Evolutionary conservation across 2,797 vertebrate genomes (phyloP).

Genomic region (Antennarius maculatus): DNA sequence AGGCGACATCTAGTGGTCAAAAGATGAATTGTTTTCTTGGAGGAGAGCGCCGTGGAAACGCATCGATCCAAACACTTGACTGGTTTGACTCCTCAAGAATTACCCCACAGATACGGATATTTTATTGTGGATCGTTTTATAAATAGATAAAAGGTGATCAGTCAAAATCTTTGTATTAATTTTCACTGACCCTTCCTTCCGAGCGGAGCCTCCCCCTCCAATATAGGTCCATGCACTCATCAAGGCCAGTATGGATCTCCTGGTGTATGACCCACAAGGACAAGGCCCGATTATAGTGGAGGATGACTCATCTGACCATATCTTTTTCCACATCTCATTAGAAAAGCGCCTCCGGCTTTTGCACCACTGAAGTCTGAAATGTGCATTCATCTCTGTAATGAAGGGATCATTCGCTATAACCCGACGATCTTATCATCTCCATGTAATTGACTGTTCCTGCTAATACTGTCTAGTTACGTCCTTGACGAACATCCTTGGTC

Average conservation of each 20-base stretch:
- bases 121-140: no score
- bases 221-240: no score
- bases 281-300: not conserved
- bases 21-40: no score
- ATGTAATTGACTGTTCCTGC: no score
- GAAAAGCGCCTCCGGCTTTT: not conserved
- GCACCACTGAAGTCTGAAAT: not conserved
- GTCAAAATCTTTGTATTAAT: not conserved
- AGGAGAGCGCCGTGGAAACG: not conserved
- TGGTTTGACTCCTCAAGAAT: no score
- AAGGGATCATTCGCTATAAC: not conserved
- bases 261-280: not conserved
- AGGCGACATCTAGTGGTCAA: conserved; percentile 56
- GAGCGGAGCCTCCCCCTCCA: no score
- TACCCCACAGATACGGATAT: no score
- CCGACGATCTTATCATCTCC: no score
- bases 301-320: not conserved
- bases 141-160: not conserved
- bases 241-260: not conserved
- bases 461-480: no score
- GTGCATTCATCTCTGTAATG: not conserved
- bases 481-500: no score
- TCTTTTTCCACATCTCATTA: not conserved
- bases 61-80: not conserved
- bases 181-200: not conserved